Evolutionary conservation across 2,888 invertebrate species (phyloP).

Genomic region (Drosophila dives): DNA sequence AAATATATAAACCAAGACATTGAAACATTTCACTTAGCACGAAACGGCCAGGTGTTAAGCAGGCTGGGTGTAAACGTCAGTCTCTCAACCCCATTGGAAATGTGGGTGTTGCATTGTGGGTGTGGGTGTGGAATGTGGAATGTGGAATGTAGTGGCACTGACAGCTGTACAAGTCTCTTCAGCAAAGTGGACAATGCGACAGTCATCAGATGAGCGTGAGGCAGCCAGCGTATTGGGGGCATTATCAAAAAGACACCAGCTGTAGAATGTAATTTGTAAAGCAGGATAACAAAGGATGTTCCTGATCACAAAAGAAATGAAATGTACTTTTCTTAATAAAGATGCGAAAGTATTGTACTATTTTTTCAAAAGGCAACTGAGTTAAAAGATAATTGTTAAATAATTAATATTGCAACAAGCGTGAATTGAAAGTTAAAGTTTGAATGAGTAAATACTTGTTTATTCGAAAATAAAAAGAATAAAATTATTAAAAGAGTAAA

Average conservation of each 20-base stretch:
- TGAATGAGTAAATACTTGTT: too few species aligned
- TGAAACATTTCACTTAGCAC: slow-evolving; percentile 77
- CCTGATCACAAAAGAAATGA: slow-evolving; percentile 36
- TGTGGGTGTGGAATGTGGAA: not conserved
- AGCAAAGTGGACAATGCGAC: slow-evolving; percentile 69
- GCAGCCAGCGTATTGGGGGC: slow-evolving; percentile 34
- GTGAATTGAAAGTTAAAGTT: not conserved
- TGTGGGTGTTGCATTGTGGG: slow-evolving; percentile 9
- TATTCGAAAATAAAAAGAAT: too few species aligned
- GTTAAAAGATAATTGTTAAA: not conserved
- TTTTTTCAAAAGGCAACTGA: not conserved
- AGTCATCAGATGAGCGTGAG: slow-evolving; percentile 40
- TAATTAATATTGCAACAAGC: not conserved
- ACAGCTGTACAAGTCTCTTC: slow-evolving; percentile 51
- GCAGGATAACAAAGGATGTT: slow-evolving; percentile 31
- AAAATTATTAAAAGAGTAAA: not conserved
- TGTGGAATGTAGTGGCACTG: slow-evolving; percentile 19
- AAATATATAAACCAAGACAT: slow-evolving; percentile 79
- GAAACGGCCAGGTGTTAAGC: slow-evolving; percentile 66
- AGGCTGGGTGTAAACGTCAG: slow-evolving; percentile 12
- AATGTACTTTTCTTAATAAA: slow-evolving; percentile 20
- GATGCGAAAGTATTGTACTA: slow-evolving; percentile 1
- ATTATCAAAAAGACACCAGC: slow-evolving; percentile 22
- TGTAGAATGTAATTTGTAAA: slow-evolving; percentile 12
- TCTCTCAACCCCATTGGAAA: slow-evolving; percentile 6